A percentile compares a stretch with the other conserved stretches of the same genome.
These are phyloP conservation scores for Caenorhabditis wallacei DNA, from an alignment of 2,888 invertebrate genomes.

Conservation along the genomic window DNA sequence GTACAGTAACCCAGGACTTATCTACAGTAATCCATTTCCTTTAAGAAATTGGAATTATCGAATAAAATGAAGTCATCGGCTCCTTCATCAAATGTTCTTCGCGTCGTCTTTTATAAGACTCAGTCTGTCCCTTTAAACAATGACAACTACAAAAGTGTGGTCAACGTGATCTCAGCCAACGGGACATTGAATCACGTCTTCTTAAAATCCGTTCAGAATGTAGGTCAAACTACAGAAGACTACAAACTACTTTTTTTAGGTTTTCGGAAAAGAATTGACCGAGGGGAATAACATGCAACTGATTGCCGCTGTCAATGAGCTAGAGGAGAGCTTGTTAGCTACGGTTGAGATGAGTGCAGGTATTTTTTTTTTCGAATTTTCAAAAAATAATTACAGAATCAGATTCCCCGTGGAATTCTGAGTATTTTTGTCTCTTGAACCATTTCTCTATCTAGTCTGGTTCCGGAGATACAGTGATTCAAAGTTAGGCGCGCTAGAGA, in stretches of 20 bases:
- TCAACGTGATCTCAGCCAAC: slow-evolving; percentile 86
- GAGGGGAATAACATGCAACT: slow-evolving; percentile 84
- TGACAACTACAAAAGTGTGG: slow-evolving; percentile 86
- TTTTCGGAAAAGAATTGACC: slow-evolving; percentile 80
- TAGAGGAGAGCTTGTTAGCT: slow-evolving; percentile 77
- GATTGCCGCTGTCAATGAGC: slow-evolving; percentile 74
- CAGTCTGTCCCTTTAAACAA: slow-evolving; percentile 86
- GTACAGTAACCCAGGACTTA: slow-evolving; percentile 51
- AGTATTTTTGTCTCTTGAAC: no score
- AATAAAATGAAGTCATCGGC: slow-evolving; percentile 71
- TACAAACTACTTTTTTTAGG: slow-evolving; percentile 61
- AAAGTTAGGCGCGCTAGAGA: no score
- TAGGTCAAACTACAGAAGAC: no score
- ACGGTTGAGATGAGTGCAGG: slow-evolving; percentile 66
- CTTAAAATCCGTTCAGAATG: slow-evolving; percentile 87
- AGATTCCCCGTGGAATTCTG: background rate
- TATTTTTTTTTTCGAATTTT: background rate
- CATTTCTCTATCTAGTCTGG: no score
- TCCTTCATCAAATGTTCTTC: slow-evolving; percentile 51
- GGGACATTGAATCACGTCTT: slow-evolving; percentile 87
- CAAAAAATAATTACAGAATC: background rate
- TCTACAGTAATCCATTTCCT: background rate
- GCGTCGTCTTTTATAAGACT: slow-evolving; percentile 87
- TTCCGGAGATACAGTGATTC: no score
- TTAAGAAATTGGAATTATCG: slow-evolving; percentile 79